Percentiles rank a stretch among this genome's conserved stretches.
These are phyloP conservation scores for Maniola hyperantus DNA, from an alignment of 2,888 invertebrate genomes.

Conservation along the genomic window DNA sequence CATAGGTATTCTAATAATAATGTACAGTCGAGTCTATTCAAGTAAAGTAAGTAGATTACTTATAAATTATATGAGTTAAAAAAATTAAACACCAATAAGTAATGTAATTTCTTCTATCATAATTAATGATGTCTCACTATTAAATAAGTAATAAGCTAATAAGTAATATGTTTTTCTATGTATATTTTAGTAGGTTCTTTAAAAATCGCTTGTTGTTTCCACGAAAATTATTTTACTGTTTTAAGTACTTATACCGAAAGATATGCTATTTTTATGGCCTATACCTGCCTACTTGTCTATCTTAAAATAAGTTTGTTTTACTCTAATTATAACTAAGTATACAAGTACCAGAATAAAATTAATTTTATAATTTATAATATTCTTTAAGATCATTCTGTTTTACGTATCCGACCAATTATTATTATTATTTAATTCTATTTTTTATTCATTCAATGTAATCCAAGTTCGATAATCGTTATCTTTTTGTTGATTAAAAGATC, in stretches of 20 bases:
- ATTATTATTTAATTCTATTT: not conserved
- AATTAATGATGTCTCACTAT: not conserved
- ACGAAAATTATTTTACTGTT: too few species aligned
- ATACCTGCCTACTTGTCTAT: not conserved
- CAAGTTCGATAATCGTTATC: conserved; percentile 13
- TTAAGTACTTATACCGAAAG: too few species aligned
- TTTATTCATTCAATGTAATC: not conserved
- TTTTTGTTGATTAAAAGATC: conserved; percentile 9
- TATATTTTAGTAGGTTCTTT: too few species aligned
- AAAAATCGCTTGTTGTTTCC: not conserved
- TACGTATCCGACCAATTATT: not conserved
- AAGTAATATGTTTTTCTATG: too few species aligned
- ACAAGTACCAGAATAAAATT: not conserved
- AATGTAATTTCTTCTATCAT: too few species aligned
- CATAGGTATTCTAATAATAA: not conserved
- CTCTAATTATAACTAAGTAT: not conserved
- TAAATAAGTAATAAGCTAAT: too few species aligned
- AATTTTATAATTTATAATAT: not conserved
- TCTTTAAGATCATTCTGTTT: not conserved
- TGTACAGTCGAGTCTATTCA: not conserved
- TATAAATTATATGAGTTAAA: not conserved
- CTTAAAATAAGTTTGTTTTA: conserved; percentile 4
- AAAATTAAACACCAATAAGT: too few species aligned
- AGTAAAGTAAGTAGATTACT: not conserved
- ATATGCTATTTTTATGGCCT: too few species aligned